Evolutionary conservation across 2,888 invertebrate species (phyloP).

Genomic region (Aproaerema taeniolella): DNA sequence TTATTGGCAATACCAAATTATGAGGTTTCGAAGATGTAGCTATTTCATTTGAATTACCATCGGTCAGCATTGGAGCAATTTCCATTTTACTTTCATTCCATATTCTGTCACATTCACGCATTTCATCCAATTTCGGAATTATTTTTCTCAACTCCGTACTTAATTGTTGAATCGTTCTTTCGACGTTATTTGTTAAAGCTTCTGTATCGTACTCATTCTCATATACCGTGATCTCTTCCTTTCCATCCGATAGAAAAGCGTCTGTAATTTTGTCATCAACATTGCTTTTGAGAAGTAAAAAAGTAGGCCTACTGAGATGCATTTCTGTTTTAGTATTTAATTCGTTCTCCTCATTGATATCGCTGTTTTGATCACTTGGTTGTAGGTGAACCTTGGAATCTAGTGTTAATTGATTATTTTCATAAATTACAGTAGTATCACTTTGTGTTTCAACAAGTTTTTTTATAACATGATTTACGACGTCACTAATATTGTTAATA

Average conservation of each 20-base stretch:
- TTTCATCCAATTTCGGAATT: conserved; percentile 69
- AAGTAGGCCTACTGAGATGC: conserved; percentile 64
- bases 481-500: conserved; percentile 71
- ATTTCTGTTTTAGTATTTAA: conserved; percentile 58
- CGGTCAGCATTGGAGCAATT: conserved; percentile 33
- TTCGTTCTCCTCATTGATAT: conserved; percentile 56
- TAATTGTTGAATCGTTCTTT: conserved; percentile 65
- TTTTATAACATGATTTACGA: conserved; percentile 70
- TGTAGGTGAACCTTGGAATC: too few relatives aligned
- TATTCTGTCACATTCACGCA: conserved; percentile 59
- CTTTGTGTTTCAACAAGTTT: conserved; percentile 61
- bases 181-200: conserved; percentile 57
- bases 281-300: conserved; percentile 60
- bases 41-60: conserved; percentile 63
- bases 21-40: conserved; percentile 32
- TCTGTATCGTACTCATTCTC: conserved; percentile 59
- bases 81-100: conserved; percentile 50
- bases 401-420: conserved; percentile 22
- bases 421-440: conserved; percentile 33
- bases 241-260: conserved; percentile 77
- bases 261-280: conserved; percentile 69
- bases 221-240: conserved; percentile 70
- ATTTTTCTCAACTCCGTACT: conserved; percentile 68
- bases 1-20: conserved; percentile 24
- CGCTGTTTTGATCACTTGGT: conserved; percentile 16